Evolutionary conservation across 2,113 vertebrate species (phyloP).

Genomic region (Archilochus colubris): DNA sequence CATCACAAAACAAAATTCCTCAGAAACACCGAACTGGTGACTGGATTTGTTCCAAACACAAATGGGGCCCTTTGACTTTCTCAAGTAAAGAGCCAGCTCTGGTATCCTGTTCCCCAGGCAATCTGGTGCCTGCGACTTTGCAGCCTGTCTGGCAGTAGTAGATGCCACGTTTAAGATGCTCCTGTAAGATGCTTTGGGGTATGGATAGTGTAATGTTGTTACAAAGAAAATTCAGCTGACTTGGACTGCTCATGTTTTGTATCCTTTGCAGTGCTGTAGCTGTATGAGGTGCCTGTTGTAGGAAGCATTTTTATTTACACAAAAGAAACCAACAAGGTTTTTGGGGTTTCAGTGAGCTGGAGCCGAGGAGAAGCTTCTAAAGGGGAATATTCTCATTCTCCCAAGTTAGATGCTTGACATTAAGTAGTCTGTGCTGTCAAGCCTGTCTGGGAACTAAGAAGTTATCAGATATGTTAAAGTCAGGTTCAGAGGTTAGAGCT

Average conservation of each 20-base stretch:
- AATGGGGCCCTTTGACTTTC: rapidly evolving
- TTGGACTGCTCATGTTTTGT: neutral
- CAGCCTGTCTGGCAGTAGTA: neutral
- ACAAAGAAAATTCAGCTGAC: neutral
- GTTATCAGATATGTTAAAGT: neutral
- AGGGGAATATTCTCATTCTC: neutral
- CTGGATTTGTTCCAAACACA: neutral
- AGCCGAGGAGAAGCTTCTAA: neutral
- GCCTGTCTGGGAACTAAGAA: neutral
- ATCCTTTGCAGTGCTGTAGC: neutral
- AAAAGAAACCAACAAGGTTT: neutral
- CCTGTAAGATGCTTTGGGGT: neutral
- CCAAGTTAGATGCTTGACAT: neutral
- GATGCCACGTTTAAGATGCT: neutral
- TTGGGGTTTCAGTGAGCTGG: neutral
- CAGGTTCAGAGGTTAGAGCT: neutral
- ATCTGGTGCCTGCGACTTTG: neutral
- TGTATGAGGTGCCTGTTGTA: neutral
- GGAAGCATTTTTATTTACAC: neutral
- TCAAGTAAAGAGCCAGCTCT: neutral
- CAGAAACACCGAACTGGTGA: rapidly evolving
- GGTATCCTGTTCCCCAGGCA: rapidly evolving
- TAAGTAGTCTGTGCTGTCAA: neutral
- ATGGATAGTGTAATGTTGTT: neutral
- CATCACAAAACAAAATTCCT: neutral